phyloP scores from a whole-genome alignment of 2,797 vertebrate species.

The Pseudocheirus occidentalis region DNA sequence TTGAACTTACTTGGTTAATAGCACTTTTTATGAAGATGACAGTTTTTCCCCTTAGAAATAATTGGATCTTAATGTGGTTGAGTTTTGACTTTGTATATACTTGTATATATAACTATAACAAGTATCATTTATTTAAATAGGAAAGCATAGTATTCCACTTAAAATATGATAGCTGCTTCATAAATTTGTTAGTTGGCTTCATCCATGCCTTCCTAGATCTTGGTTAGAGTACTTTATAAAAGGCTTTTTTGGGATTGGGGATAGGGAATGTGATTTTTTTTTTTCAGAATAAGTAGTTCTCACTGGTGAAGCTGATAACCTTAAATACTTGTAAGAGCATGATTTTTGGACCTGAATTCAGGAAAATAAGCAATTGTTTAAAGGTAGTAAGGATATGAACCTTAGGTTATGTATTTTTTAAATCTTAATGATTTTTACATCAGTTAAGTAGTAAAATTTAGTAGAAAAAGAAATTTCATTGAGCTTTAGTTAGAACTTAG shows the following conservation, averaged over 20 bases:
- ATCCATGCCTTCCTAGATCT: neutral
- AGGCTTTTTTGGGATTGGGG: neutral
- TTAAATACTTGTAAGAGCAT: neutral
- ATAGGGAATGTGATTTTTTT: neutral
- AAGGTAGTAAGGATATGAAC: conserved; percentile 24
- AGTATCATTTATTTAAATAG: neutral
- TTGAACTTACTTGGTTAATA: conserved; percentile 40
- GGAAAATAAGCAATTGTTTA: conserved; percentile 14
- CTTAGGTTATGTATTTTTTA: conserved; percentile 44
- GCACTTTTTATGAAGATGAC: conserved; percentile 33
- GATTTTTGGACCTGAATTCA: conserved; percentile 27
- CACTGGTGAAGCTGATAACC: neutral
- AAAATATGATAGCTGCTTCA: neutral
- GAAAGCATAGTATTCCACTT: neutral
- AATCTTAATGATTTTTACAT: conserved; percentile 30
- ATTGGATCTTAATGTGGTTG: conserved; percentile 24
- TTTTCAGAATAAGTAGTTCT: neutral
- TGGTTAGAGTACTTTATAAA: neutral
- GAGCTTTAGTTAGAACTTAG: conserved; percentile 21
- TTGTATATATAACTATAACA: neutral
- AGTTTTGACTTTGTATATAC: conserved; percentile 26
- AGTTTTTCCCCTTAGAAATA: conserved; percentile 52
- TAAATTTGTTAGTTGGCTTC: neutral
- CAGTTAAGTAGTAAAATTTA: conserved; percentile 24
- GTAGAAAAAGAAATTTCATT: conserved; percentile 20